These are phyloP conservation scores for Dryobotodes eremita DNA, from an alignment of 2,888 invertebrate species.

Conservation along the genomic window DNA sequence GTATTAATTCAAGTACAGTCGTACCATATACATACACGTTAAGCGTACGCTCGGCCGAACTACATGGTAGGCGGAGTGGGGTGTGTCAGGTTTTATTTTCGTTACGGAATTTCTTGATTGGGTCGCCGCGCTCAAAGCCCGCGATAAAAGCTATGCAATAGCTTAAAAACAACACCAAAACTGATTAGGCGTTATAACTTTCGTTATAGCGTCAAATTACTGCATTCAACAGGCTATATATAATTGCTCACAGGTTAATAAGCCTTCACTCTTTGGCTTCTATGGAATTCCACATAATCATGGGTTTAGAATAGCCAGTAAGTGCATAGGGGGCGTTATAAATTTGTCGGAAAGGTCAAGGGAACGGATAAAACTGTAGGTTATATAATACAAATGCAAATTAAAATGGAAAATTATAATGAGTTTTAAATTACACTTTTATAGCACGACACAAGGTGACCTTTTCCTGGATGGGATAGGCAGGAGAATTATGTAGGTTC, in stretches of 20 bases:
- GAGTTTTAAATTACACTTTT: conserved; percentile 6
- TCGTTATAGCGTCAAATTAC: neutral
- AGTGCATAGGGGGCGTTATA: conserved; percentile 19
- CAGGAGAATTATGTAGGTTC: neutral
- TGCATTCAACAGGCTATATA: neutral
- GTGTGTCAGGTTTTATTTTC: no score
- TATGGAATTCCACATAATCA: conserved; percentile 6
- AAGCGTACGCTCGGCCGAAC: no score
- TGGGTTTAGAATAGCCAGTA: neutral
- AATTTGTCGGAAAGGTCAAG: conserved; percentile 27
- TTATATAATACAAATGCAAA: conserved; percentile 23
- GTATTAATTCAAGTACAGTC: no score
- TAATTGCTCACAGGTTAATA: neutral
- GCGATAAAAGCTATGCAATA: no score
- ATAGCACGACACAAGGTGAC: neutral
- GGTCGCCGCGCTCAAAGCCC: no score
- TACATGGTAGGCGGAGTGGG: no score
- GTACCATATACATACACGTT: no score
- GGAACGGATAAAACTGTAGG: neutral
- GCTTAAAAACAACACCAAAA: neutral
- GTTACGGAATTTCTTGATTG: no score
- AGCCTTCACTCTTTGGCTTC: neutral
- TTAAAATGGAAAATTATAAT: neutral
- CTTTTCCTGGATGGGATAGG: neutral
- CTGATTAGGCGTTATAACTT: neutral